Percentiles rank a stretch among this genome's conserved stretches.
phyloP scores from a whole-genome alignment of 2,888 invertebrate genomes.

The Ryuthela nishihirai region DNA sequence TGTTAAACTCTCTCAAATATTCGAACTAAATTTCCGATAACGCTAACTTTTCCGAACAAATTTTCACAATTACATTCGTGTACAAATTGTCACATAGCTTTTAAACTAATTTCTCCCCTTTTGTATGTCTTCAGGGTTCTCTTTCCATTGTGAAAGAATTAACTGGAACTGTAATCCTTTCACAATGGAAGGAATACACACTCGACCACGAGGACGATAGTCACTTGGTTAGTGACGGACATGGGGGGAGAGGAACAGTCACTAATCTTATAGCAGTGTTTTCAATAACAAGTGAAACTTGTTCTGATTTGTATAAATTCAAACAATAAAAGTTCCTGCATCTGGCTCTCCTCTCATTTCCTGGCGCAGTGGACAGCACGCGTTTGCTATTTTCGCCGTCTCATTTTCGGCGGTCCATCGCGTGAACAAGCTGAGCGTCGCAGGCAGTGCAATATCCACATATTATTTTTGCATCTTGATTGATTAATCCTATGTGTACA shows the following conservation, averaged over 20 bases:
- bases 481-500: too few species aligned
- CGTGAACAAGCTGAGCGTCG: too few species aligned
- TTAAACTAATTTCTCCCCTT: conserved; percentile 3
- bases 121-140: conserved; percentile 4
- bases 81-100: conserved; percentile 4
- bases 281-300: background rate
- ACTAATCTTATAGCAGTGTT: background rate
- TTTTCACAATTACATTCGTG: conserved; percentile 3
- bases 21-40: background rate
- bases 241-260: background rate
- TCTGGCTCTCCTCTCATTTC: too few species aligned
- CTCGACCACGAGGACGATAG: background rate
- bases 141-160: background rate
- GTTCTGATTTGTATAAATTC: background rate
- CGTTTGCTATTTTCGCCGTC: too few species aligned
- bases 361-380: too few species aligned
- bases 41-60: conserved; percentile 1
- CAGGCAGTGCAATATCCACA: too few species aligned
- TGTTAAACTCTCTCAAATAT: background rate
- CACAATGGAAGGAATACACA: background rate
- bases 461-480: too few species aligned
- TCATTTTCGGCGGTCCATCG: too few species aligned
- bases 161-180: background rate
- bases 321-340: background rate
- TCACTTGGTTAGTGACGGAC: background rate